Base-by-base conservation (phyloP, 2,113 vertebrate genomes). In the Gavia stellata region DNA sequence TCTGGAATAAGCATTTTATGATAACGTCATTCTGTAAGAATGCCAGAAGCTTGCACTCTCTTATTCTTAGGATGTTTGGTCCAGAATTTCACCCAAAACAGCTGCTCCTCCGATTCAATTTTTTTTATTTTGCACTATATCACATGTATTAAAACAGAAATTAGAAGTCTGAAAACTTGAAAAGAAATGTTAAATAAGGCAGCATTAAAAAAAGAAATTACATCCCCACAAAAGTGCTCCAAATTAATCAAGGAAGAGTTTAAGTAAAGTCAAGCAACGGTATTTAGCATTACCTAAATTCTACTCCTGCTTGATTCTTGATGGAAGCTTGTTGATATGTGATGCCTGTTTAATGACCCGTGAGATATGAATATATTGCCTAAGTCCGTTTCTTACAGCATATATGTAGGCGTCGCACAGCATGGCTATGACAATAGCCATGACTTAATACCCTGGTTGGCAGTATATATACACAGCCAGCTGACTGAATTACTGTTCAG, bases 31-130 rank as follows among this genome's bases (percentile, higher is more conserved):
- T 82, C 53, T 77, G 38, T 42, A 90, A 94, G 49, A 77, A 14
- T 94, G 81, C 63, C 81, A 91, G 73, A 84, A 45, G 38, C 14
- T 84, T 91, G 34, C 36, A 26, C 52, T 92, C 33, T n/a, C 81
- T 42, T 84, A 78, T 81, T 90, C 73, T 92, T 33, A 82, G 70
- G 49, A 73, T 82, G 17, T 53, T 82, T 91, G 28, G 28, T 75
- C 53, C 73, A 94, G 61, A 42, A 89, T 77, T 96, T 94, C 70
- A 92, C 63, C 74, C 70, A 87, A 91, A 85, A 55, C 59, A 94
- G 56, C 49, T 91, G 58, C 21, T 94, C 45, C 36, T 91, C 70
- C 6, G 3, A 42, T 87, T 62, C 45, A 7, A 56, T 73, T 92
- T 79, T 92, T 92, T 92, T 92, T 87, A 28, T 85, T 96, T 87